Evolutionary conservation across 2,113 vertebrate genomes (phyloP), one percentile per base, ranked within the genome.

Genomic region (Rhipidura dahli): DNA sequence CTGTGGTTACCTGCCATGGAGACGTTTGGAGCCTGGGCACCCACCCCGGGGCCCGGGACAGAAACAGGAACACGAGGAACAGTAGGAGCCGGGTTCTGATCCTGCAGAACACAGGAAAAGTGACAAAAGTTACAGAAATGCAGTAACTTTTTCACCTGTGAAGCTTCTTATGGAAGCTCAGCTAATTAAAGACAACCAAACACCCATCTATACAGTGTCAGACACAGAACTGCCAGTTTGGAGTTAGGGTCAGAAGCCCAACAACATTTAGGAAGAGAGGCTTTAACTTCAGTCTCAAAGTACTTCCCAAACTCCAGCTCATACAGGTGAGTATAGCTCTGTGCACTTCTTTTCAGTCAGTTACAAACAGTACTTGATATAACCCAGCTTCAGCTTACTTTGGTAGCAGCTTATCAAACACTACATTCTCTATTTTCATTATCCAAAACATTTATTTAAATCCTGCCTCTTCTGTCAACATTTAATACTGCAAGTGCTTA

Each of bases 1-100:
- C 91, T 94, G 57, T 99, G 99, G 93, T 98, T 98, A 94, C 96
- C 97, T 13, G 98, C 97, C 96, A 98, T 98, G 37, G 98, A 95
- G 33, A 94, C 98, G 14, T 76, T 97, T 18, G 98, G 98, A 4
- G 98, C 95, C 97, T 98, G 98, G 39, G 97, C 72, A 15, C 97
- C 86, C 97, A 99, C 98, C 0, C 97, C 83, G 71, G 96, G 96
- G 69, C 98, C 96, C 1, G 98, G 98, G 69, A 98, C 97, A 64
- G 98, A 97, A 61, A 98, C 98, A 0, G 98, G 97, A 75, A 98
- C 98, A 4, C 98, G 96, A 26, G 98, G 92, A 71, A 98, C 98
- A 3, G 97, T 63, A 0, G 97, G 83, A 92, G 99, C 97, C 15
- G 98, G 50, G 94, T 87, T 99, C 95, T 99, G 99, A 90, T 99